Evolutionary conservation across 64 coral and sea anemone species (phyloP).

Genomic region (Montipora efflorescens): DNA sequence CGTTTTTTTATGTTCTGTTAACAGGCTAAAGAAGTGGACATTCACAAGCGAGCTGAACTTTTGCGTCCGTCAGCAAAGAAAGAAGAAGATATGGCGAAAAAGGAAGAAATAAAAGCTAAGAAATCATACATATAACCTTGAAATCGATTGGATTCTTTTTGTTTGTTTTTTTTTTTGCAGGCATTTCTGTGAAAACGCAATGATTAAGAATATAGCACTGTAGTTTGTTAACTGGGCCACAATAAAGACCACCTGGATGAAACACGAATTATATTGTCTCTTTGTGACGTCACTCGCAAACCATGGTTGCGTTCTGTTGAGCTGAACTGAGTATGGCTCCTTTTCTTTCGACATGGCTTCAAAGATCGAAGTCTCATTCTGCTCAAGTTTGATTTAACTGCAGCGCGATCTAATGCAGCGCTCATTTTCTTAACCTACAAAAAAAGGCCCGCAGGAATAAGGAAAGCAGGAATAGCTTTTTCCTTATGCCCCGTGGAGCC

Average conservation of each 20-base stretch:
- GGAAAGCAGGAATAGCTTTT: too few species aligned
- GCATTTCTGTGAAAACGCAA: background rate
- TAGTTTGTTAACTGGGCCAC: conserved; percentile 1
- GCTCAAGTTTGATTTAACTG: too few species aligned
- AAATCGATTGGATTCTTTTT: background rate
- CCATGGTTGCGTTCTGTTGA: too few species aligned
- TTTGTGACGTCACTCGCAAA: too few species aligned
- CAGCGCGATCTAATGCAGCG: too few species aligned
- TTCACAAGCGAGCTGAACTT: conserved; percentile 55
- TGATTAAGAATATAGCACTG: background rate
- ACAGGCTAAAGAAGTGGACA: conserved; percentile 47
- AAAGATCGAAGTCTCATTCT: too few species aligned
- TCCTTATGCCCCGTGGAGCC: too few species aligned
- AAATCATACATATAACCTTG: background rate
- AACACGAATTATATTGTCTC: too few species aligned
- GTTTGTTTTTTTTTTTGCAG: background rate
- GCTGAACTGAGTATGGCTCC: too few species aligned
- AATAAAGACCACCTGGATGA: background rate
- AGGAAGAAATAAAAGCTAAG: conserved; percentile 28
- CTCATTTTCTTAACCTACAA: too few species aligned
- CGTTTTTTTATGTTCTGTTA: background rate
- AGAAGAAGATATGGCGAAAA: conserved; percentile 32
- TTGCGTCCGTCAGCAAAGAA: background rate
- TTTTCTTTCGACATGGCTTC: too few species aligned
- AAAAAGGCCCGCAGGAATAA: too few species aligned